Evolutionary conservation across 2,888 invertebrate species (phyloP).

Genomic region (Ischnus inquisitorius): DNA sequence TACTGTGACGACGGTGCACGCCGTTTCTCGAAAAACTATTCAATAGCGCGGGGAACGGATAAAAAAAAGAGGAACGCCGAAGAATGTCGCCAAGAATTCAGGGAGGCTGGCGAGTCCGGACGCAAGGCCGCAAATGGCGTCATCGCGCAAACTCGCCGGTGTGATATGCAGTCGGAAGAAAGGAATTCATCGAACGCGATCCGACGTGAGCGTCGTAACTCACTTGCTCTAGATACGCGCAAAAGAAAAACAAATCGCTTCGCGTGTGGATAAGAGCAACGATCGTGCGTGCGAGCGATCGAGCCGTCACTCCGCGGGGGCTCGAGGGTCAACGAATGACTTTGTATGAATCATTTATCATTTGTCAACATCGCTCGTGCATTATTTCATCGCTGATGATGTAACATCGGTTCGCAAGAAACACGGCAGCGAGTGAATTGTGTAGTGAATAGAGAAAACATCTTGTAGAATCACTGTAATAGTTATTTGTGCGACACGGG

Average conservation of each 20-base stretch:
- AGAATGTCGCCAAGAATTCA: constrained; percentile 16
- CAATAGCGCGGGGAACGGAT: background rate
- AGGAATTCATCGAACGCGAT: constrained; percentile 23
- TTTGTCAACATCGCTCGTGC: background rate
- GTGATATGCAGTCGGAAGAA: background rate
- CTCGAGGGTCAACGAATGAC: constrained; percentile 31
- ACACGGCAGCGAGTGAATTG: background rate
- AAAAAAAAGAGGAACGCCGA: background rate
- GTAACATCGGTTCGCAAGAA: background rate
- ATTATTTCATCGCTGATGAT: constrained; percentile 8
- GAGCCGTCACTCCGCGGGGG: background rate
- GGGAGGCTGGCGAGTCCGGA: constrained; percentile 14
- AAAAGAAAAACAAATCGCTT: background rate
- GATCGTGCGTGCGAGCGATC: constrained; percentile 25
- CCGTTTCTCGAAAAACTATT: background rate
- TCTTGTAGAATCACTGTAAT: too few relatives aligned
- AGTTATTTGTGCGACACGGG: too few relatives aligned
- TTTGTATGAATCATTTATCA: constrained; percentile 22
- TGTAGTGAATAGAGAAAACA: background rate
- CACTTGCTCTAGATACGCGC: background rate
- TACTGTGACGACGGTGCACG: background rate
- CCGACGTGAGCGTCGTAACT: background rate
- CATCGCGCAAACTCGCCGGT: constrained; percentile 10
- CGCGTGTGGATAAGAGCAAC: constrained; percentile 34
- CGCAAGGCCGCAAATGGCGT: constrained; percentile 45